Evolutionary conservation across 2,113 vertebrate genomes (phyloP), one percentile per base, ranked within the genome.

Genomic region (Cepphus grylle): DNA sequence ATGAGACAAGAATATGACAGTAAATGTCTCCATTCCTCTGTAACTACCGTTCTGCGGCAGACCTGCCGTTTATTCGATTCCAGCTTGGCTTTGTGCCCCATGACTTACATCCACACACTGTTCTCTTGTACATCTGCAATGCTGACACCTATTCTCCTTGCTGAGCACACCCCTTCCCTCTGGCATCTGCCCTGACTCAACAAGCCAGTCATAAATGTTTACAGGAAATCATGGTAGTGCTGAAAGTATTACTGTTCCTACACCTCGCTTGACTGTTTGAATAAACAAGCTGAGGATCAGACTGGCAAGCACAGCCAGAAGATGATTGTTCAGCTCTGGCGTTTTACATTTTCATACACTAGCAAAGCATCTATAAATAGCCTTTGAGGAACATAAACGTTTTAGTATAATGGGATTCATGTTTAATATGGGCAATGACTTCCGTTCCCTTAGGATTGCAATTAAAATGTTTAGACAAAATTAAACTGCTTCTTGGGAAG

Each of bases 401-500:
- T 95, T 97, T 93, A 92, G 82, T 66, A 95, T 97, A 97, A 96
- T 96, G 93, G 90, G 71, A 94, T 97, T 96, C 85, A 94, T 97
- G 77, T 91, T 92, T 96, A 93, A 96, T 90, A 88, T 20, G 89
- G 91, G 87, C 78, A 96, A 97, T 76, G 87, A 94, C 80, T 96
- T 97, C 88, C 49, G n/a, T 94, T 97, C 90, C 93, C 93, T 84
- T 88, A 94, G 93, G 93, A 97, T 79, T 0, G 8, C 95, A 96
- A 97, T 98, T 97, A 97, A 98, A 97, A 88, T 94, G 90, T 93
- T 96, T 97, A 88, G 82, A 94, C 87, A 87, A 94, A 97, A 95
- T 95, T 94, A 96, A 93, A 95, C 73, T 61, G 91, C 93, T 96
- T 94, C 90, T 96, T 81, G 92, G 95, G 92, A 95, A 96, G 86